A percentile compares a stretch with the other conserved stretches of the same genome.
Evolutionary conservation across 2,888 invertebrate genomes (phyloP).

Genomic region (Antheraea yamamai): DNA sequence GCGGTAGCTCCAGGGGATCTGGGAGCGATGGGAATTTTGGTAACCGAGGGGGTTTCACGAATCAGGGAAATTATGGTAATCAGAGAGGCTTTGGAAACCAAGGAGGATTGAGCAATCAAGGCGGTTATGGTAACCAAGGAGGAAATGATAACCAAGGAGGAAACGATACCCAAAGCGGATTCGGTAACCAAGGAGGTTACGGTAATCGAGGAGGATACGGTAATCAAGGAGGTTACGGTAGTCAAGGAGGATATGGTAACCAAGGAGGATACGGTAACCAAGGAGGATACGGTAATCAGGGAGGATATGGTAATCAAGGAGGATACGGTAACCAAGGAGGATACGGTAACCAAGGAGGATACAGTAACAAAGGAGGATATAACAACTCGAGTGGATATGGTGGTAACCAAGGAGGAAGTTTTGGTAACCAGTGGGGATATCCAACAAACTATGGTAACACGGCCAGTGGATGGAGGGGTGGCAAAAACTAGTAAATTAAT

Average conservation of each 20-base stretch:
- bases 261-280: conserved; percentile 31
- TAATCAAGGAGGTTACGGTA: conserved; percentile 36
- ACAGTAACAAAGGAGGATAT: conserved; percentile 23
- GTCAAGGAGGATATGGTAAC: conserved; percentile 33
- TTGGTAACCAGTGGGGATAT: conserved; percentile 25
- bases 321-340: conserved; percentile 41
- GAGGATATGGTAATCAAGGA: conserved; percentile 28
- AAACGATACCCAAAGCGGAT: conserved; percentile 38
- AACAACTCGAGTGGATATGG: conserved; percentile 18
- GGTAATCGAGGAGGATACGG: conserved; percentile 38
- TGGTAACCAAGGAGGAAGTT: conserved; percentile 33
- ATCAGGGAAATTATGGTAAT: conserved; percentile 34
- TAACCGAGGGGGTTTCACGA: conserved; percentile 35
- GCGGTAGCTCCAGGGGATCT: conserved; percentile 42
- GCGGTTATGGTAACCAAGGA: conserved; percentile 30
- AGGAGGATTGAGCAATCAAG: conserved; percentile 31
- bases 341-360: conserved; percentile 30
- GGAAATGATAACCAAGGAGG: conserved; percentile 40
- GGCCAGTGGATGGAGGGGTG: conserved; percentile 22
- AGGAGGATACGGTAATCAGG: conserved; percentile 32
- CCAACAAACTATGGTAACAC: conserved; percentile 26
- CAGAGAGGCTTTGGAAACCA: conserved; percentile 32
- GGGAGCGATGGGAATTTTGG: conserved; percentile 43
- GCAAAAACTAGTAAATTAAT: conserved; percentile 4
- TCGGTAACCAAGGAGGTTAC: conserved; percentile 42